Conservation (phyloP, 2,113 vertebrate genomes). For the Antechinus stuartii region DNA sequence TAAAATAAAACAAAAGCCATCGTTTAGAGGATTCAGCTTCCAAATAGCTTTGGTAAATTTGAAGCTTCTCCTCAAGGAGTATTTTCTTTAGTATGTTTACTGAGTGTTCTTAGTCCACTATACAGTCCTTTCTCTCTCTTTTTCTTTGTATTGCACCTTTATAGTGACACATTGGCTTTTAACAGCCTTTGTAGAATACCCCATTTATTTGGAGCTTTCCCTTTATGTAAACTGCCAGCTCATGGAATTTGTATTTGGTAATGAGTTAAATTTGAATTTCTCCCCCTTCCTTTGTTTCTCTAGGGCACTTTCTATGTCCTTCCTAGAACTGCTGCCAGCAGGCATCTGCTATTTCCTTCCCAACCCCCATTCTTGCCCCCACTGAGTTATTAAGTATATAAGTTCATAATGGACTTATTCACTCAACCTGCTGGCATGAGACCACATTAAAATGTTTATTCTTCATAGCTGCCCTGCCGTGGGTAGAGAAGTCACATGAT, state of each 20-base stretch:
- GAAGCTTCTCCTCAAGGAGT: constrained; percentile 39
- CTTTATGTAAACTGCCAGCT: neutral
- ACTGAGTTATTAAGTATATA: constrained; percentile 49
- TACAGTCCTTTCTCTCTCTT: constrained; percentile 11
- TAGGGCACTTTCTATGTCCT: neutral
- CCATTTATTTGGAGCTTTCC: constrained; percentile 26
- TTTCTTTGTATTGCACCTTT: constrained; percentile 11
- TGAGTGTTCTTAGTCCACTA: neutral
- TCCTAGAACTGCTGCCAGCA: constrained; percentile 1
- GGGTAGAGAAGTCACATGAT: constrained; percentile 23
- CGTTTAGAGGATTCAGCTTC: constrained; percentile 61
- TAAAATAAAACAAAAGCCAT: constrained; percentile 44
- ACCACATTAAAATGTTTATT: constrained; percentile 25
- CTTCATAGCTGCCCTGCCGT: constrained; percentile 2
- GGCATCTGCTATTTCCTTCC: constrained; percentile 23
- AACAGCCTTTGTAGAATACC: constrained; percentile 30
- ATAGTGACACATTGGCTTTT: constrained; percentile 28
- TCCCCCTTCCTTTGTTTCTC: neutral
- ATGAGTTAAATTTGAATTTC: neutral
- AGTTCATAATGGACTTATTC: constrained; percentile 30
- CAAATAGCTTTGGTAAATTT: constrained; percentile 65
- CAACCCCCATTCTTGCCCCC: constrained; percentile 18
- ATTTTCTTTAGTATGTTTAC: constrained; percentile 45
- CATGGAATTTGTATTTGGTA: constrained; percentile 36
- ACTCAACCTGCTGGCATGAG: constrained; percentile 27